Evolutionary conservation across 2,797 vertebrate genomes (phyloP), one percentile per base, ranked within the genome.

Genomic region (Siniperca scherzeri): DNA sequence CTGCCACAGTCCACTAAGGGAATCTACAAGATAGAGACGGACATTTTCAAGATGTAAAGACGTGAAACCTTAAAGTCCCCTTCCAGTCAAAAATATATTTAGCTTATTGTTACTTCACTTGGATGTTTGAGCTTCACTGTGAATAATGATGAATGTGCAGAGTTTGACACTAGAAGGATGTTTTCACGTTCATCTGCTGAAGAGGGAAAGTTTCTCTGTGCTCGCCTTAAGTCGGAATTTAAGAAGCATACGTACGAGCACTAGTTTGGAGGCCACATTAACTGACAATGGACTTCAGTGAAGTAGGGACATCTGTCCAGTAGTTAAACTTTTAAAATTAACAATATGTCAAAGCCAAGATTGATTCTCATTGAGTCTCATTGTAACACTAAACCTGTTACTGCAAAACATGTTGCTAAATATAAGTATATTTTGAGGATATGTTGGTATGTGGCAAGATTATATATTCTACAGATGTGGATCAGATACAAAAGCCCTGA

Each of bases 1-100:
- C 88, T 95, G 84, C 97, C 98, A 92, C 98, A 99, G 83, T 99
- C 97, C 85, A 99, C 97, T 30, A 96, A 87, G 16, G 95, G 90
- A 85, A 96, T 95, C 96, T 96, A 71, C 36, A 44, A 82, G 56
- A 81, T 0, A 80, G 7, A 78, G 16, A 53, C 0, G 7, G 0
- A 33, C n/a, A 73, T 7, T 36, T 74, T 62, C 2, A 36, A 71
- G 57, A 38, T 2, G 11, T 13, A 10, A 27, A 75, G 57, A 36
- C 3, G 7, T 12, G 12, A 36, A 70, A 56, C 1, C 12, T 4
- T 21, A 12, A 21, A 57, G 53, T 21, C 46, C 30, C 16, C 30
- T 5, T 27, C 44, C 53, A 25, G 19, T 52, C 21, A 74, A 36
- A 67, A 50, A 64, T 25, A 0, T 12, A 11, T 52, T 40, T 14